A percentile compares a stretch with the other conserved stretches of the same genome.
Evolutionary conservation across 2,797 vertebrate genomes (phyloP).

Genomic region (Sardinella longiceps): DNA sequence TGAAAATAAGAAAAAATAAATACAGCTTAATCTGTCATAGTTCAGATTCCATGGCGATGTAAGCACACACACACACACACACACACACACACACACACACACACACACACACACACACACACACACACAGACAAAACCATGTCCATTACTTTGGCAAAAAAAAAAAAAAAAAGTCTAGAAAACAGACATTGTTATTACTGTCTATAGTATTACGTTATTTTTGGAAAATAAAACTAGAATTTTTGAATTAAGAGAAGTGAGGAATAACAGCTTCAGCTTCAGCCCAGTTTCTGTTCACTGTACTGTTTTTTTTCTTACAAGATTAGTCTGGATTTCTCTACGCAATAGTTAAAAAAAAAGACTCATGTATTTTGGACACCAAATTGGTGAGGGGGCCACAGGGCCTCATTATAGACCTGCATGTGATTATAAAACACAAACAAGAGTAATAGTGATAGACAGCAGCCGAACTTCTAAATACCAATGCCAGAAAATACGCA

Average conservation of each 20-base stretch:
- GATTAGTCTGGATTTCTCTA: background rate
- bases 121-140: too few species aligned
- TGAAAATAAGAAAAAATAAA: background rate
- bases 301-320: background rate
- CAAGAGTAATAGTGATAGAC: background rate
- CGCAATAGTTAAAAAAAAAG: background rate
- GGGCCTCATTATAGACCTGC: background rate
- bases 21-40: background rate
- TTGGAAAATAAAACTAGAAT: background rate
- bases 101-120: too few species aligned
- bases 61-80: too few species aligned
- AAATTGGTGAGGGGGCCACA: background rate
- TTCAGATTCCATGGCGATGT: too few species aligned
- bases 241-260: background rate
- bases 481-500: too few species aligned
- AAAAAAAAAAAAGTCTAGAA: too few species aligned
- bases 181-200: background rate
- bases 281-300: background rate
- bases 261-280: background rate
- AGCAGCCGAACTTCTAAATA: too few species aligned
- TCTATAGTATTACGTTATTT: background rate
- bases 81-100: too few species aligned
- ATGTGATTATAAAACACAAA: conserved; percentile 17
- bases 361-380: background rate
- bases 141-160: too few species aligned